A percentile compares a stretch with the other conserved stretches of the same genome.
Evolutionary conservation across 2,797 vertebrate species (phyloP).

Genomic region (Scomberomorus guttatus): DNA sequence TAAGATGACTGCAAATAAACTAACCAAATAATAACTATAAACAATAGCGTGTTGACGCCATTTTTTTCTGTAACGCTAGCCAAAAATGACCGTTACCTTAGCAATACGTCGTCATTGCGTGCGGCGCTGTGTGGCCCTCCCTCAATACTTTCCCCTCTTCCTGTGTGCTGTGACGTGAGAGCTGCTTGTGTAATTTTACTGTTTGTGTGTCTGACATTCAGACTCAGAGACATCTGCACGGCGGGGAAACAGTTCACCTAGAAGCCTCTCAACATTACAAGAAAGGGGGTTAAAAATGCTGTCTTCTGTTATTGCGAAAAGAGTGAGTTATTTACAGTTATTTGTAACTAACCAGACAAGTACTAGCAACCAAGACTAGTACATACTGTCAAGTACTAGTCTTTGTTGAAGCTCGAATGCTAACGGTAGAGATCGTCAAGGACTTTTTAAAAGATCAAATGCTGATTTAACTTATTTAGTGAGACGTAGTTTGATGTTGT

Average conservation of each 20-base stretch:
- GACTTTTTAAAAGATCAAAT: not conserved
- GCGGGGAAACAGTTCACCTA: not conserved
- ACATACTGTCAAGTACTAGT: too few relatives aligned
- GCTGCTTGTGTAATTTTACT: conserved; percentile 50
- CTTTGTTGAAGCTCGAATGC: not conserved
- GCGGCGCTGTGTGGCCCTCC: not conserved
- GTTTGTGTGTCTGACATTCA: conserved; percentile 35
- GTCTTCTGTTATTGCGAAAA: conserved; percentile 57
- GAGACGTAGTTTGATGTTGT: not conserved
- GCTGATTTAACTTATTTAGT: not conserved
- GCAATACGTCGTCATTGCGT: conserved; percentile 3
- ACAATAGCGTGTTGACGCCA: fast-evolving
- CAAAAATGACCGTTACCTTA: not conserved
- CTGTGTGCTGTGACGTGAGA: conserved; percentile 27
- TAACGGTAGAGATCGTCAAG: not conserved
- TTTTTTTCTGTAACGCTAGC: not conserved
- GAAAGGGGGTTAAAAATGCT: conserved; percentile 60
- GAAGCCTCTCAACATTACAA: not conserved
- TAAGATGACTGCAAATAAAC: fast-evolving
- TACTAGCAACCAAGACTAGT: not conserved
- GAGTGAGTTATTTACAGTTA: conserved; percentile 69
- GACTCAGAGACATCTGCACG: not conserved
- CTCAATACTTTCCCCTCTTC: conserved; percentile 1
- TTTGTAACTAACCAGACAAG: not conserved
- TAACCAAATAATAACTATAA: fast-evolving